Percentiles rank a stretch among this genome's conserved stretches.
Conservation (phyloP, 2,113 vertebrate genomes). For the Calcarius ornatus region DNA sequence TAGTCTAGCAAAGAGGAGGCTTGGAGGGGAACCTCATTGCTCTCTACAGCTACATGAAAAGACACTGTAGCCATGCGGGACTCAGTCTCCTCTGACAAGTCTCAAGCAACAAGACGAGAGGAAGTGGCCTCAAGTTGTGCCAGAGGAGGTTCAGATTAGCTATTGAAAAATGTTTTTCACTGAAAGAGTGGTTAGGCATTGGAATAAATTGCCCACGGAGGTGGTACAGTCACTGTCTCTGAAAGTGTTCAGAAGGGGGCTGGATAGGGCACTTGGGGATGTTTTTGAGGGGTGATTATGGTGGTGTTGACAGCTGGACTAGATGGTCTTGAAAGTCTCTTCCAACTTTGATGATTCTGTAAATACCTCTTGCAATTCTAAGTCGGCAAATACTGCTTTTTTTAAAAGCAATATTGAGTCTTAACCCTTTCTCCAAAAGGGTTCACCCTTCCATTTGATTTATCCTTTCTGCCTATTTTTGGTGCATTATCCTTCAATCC, state of each 20-base stretch:
- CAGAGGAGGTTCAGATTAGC: background rate
- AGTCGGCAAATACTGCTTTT: background rate
- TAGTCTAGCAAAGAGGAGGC: background rate
- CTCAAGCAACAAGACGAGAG: background rate
- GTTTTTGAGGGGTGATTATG: background rate
- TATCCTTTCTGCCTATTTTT: background rate
- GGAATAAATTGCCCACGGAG: background rate
- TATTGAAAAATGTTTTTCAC: background rate
- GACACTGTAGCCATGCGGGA: background rate
- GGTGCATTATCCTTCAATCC: background rate
- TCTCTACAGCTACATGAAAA: background rate
- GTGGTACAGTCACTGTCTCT: background rate
- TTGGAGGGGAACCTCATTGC: rapidly evolving
- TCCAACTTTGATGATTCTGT: background rate
- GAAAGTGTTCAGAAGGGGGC: background rate
- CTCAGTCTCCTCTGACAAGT: background rate
- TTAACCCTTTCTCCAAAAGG: background rate
- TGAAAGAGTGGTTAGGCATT: background rate
- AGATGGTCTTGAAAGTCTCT: background rate
- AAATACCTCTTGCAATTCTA: background rate
- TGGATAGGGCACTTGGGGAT: background rate
- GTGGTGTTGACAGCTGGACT: background rate
- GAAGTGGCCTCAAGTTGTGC: background rate
- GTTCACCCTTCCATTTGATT: background rate
- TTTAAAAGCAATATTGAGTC: background rate